These are phyloP conservation scores for Pseudococcus jackbeardsleyi DNA, from an alignment of 2,888 invertebrate species.

Conservation along the genomic window DNA sequence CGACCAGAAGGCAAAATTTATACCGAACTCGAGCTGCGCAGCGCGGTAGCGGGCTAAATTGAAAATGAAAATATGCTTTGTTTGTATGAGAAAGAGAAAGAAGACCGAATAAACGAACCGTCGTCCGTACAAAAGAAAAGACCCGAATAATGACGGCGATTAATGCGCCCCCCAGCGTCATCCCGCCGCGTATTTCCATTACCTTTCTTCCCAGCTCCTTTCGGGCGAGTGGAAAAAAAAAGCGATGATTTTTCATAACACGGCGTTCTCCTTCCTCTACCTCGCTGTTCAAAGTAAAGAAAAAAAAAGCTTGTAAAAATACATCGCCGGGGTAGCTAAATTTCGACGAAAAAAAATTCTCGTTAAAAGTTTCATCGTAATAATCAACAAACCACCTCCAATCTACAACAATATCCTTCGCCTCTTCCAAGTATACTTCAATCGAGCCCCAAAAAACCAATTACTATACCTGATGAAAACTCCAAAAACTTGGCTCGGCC, in stretches of 20 bases:
- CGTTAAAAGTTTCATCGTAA: too few species aligned
- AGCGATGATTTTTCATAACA: not conserved
- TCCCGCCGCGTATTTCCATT: slow-evolving; percentile 1
- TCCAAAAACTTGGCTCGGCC: too few species aligned
- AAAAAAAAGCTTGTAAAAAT: too few species aligned
- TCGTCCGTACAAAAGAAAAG: not conserved
- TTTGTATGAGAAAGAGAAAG: slow-evolving; percentile 2
- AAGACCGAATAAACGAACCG: not conserved
- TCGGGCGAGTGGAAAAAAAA: not conserved
- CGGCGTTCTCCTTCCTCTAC: not conserved
- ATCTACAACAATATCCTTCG: too few species aligned
- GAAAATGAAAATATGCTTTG: slow-evolving; percentile 20
- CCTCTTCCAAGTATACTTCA: too few species aligned
- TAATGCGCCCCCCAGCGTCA: slow-evolving; percentile 19
- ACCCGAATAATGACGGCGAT: slow-evolving; percentile 39
- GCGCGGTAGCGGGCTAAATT: not conserved
- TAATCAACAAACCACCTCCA: too few species aligned
- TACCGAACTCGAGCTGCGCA: not conserved
- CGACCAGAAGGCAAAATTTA: not conserved
- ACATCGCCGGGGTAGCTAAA: too few species aligned
- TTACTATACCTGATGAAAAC: too few species aligned
- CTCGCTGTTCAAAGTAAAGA: too few species aligned
- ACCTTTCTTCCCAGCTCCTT: not conserved
- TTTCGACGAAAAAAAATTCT: too few species aligned
- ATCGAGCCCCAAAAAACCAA: too few species aligned